Conservation (phyloP, 2,797 vertebrate species). For the Eidolon dupreanum region DNA sequence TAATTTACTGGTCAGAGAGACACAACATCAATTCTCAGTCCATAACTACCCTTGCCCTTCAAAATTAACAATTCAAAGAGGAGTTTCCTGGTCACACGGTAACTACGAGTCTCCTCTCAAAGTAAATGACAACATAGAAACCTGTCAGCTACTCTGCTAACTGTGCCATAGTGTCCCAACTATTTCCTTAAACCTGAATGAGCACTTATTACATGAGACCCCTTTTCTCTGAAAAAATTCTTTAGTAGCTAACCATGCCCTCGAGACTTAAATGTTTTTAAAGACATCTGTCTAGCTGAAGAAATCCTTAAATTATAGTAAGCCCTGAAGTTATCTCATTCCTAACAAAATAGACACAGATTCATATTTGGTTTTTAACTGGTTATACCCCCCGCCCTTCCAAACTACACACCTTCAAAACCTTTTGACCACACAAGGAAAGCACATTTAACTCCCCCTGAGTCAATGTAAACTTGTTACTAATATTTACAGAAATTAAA, state of each 20-base stretch:
- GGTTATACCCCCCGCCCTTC: not conserved
- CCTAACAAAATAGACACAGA: not conserved
- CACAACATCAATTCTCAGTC: not conserved
- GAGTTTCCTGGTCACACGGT: not conserved
- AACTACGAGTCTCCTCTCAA: not conserved
- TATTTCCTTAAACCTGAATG: not conserved
- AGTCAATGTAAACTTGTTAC: not conserved
- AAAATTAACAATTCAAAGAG: not conserved
- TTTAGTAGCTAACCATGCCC: not conserved
- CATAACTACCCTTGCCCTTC: not conserved
- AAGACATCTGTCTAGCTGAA: constrained; percentile 18
- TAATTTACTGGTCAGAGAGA: not conserved
- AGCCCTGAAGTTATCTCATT: not conserved
- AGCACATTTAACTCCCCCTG: not conserved
- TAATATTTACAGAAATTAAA: constrained; percentile 23
- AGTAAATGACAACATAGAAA: not conserved
- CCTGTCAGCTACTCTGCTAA: not conserved
- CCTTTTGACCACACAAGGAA: not conserved
- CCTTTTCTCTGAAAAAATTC: not conserved
- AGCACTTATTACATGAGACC: not conserved
- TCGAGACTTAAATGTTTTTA: not conserved
- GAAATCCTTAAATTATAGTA: not conserved
- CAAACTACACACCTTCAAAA: not conserved
- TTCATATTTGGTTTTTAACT: not conserved
- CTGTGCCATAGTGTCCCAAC: not conserved